Evolutionary conservation across 30 jellyfish, hydroid and myxozoan genomes (phyloP), one percentile per base, ranked within the genome.

Genomic region (Sanderia malayensis): DNA sequence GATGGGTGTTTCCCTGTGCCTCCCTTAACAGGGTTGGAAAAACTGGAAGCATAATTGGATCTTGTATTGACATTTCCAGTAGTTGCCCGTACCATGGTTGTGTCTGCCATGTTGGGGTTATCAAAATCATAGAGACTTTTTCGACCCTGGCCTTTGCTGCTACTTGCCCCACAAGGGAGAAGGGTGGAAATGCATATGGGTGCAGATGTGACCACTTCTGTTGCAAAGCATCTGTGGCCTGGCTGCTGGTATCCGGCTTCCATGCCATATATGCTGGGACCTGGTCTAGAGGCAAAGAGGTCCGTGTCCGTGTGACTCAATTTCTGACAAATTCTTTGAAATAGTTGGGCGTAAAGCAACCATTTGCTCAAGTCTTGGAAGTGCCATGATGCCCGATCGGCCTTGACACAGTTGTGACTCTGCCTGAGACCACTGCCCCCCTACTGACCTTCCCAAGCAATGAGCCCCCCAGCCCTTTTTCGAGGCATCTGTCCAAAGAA

Each of bases 171-270:
- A 77, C 63, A 19, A 77, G 67, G 24, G 58, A 17, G 68, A 79
- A 79, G 2, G 92, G 84, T 0, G 66, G 92, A 22, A 79, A 66
- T 15, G 92, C 92, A 33, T 67, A 64, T 24, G 74, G 84, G 57
- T 33, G 59, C 75, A 26, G 31, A 1, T 46, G 80, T 2, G 24
- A n/a, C 93, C 93, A 81, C 0, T 31, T 33, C 8, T 34, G 73
- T 1, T 67, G 84, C 1, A 79, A 32, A 6, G 85, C 92, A 33
- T 79, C 55, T 41, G 32, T 55, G 4, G 73, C 29, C 47, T 27
- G 31, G 57, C 76, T 44, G 69, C 33, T 58, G 0, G 92, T 84
- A n/a, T 79, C 92, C 20, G 92, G 69, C 28, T 34, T 45, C 83
- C 84, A 63, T 4, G 85, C 58, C 78, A 52, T 32, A 27, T 81